Evolutionary conservation across 2,113 vertebrate species (phyloP), one percentile per base, ranked within the genome.

Genomic region (Grantiella picta): DNA sequence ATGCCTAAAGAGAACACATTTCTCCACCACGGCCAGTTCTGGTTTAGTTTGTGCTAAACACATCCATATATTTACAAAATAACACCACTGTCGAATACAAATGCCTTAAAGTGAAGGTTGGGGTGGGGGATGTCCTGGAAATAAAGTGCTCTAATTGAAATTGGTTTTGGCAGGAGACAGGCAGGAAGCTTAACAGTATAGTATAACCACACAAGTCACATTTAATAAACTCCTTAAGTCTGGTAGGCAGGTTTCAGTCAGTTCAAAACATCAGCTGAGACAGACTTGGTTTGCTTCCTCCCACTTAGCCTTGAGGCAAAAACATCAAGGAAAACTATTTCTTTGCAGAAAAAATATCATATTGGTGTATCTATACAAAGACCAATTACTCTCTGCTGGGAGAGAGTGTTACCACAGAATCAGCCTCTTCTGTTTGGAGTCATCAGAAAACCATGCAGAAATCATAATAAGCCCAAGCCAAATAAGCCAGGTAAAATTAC

Each of bases 181-280:
- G 47, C 80, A 93, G 90, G 69, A 90, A 89, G 42, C 61, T 86
- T 65, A 15, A 40, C 49, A 64, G 28, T 61, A 53, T 35, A 56
- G 28, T 11, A 49, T 84, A 65, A 89, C 80, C 80, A 91, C 90
- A 95, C 77, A 92, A 92, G 89, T 72, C 1, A 80, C 38, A 82
- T 96, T 92, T 91, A 94, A 89, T 89, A 83, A 83, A 94, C 86
- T 81, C 64, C 64, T 70, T 7, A 47, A 88, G 85, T 89, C 79
- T 92, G 93, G 79, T 42, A 64, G 89, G 76, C 76, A 90, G 59
- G 60, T 80, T 89, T 86, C 93, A 88, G 54, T 68, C 50, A 57
- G 72, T 36, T 82, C 45, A 82, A 80, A 90, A 47, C 0, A 3
- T 91, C 82, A 92, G 66, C 85, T 95, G 79, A 94, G 66, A 63